Conservation (phyloP, 1,140 invertebrate species). For the Sitophilus oryzae region DNA sequence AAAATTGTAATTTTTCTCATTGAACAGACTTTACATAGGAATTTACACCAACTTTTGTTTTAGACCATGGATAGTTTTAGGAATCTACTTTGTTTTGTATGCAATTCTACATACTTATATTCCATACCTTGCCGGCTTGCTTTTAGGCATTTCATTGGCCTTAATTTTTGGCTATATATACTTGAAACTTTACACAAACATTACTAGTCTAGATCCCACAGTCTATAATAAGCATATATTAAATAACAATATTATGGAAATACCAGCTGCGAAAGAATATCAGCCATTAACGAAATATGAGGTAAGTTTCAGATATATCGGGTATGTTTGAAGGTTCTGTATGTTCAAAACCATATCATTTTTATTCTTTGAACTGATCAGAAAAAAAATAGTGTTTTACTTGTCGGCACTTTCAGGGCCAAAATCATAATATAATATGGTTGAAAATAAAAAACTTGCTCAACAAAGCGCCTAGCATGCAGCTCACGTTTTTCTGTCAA, state of each 20-base stretch:
- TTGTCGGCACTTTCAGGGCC: too few relatives aligned
- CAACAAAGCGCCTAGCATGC: too few relatives aligned
- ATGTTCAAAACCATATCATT: too few relatives aligned
- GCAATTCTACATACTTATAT: conserved; percentile 28
- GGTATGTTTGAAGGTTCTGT: neutral
- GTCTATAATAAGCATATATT: neutral
- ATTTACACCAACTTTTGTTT: conserved; percentile 22
- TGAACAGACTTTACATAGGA: neutral
- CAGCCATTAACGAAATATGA: conserved; percentile 52
- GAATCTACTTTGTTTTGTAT: conserved; percentile 24
- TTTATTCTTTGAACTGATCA: too few relatives aligned
- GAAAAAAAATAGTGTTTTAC: too few relatives aligned
- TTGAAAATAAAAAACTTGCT: too few relatives aligned
- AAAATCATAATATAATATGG: too few relatives aligned
- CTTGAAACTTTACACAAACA: conserved; percentile 18
- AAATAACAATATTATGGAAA: conserved; percentile 42
- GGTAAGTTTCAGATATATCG: conserved; percentile 34
- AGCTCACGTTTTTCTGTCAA: too few relatives aligned
- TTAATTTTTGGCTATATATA: conserved; percentile 16
- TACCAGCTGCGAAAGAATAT: conserved; percentile 48
- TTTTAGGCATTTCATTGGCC: conserved; percentile 22
- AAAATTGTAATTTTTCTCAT: too few relatives aligned
- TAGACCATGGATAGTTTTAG: conserved; percentile 18
- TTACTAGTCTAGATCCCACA: neutral
- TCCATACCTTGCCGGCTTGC: conserved; percentile 28